Evolutionary conservation across 2,888 invertebrate genomes (phyloP), one percentile per base, ranked within the genome.

Genomic region (Agrotis ipsilon): DNA sequence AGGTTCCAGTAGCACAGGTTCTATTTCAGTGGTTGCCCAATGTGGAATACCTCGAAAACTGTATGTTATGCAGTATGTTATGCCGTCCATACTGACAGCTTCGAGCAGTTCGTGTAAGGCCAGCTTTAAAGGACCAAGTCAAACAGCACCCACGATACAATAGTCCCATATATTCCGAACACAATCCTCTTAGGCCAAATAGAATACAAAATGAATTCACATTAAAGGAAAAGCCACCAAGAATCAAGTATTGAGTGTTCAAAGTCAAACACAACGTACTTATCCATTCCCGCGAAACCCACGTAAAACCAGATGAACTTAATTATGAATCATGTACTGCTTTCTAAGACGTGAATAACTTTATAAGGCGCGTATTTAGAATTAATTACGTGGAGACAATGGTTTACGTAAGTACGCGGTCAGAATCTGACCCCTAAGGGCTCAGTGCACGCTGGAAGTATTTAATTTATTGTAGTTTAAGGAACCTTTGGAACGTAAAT

Each of bases 321-420:
- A 81, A 80, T 83, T 80, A 84, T 78, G 74, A 80, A 80, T 83
- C 78, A 74, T 69, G 81, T 75, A 75, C 65, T 67, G 77, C 81
- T 83, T 84, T 85, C 83, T 78, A 83, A 79, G 77, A 83, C 87
- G 88, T 90, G 82, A 83, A 87, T 85, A 86, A 79, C 90, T 89
- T 81, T 87, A 90, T 86, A 89, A 74, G 88, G 88, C 74, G 67
- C 66, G 77, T 81, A 77, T 83, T 85, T 74, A 82, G 80, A 86
- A 84, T 88, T 88, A 90, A 88, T 89, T 87, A 85, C 77, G 60
- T 69, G 81, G 80, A 85, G 82, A 90, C 91, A 91, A 89, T 88
- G 80, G 88, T 84, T 90, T 88, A 90, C 85, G 89, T 89, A 88
- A 89, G 81, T 76, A 59, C 67, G 75, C 83, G 86, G 85, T 87